Evolutionary conservation across 1,140 invertebrate genomes (phyloP).

Genomic region (Drosophila pseudoobscura): DNA sequence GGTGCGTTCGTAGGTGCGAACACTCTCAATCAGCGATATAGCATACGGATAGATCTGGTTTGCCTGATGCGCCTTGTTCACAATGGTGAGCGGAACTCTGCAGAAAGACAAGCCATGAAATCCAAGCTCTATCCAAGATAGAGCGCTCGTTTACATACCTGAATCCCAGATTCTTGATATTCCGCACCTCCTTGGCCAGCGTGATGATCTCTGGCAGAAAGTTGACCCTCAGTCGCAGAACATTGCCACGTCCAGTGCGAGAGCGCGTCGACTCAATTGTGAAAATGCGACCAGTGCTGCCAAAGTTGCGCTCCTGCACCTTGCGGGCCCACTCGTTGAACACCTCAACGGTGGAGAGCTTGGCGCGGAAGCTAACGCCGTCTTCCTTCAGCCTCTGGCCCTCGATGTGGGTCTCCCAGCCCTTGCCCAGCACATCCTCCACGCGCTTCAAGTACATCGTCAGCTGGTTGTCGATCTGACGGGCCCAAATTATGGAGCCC

Average conservation of each 20-base stretch:
- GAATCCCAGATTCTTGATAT: conserved; percentile 98
- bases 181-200: conserved; percentile 98
- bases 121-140: not conserved
- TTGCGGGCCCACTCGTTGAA: conserved; percentile 99
- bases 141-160: conserved; percentile 77
- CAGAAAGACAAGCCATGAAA: not conserved
- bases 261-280: conserved; percentile 94
- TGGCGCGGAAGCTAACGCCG: conserved; percentile 97
- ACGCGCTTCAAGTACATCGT: conserved; percentile 97
- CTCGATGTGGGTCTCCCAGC: conserved; percentile 99
- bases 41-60: conserved; percentile 99
- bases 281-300: conserved; percentile 97
- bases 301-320: conserved; percentile 96
- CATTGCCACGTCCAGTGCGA: conserved; percentile 92
- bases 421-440: conserved; percentile 98
- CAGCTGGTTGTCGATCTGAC: conserved; percentile 99
- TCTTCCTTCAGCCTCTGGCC: conserved; percentile 99
- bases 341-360: conserved; percentile 97
- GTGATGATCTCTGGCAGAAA: conserved; percentile 99
- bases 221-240: conserved; percentile 97
- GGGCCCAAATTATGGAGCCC: conserved; percentile 99
- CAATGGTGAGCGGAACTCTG: conserved; percentile 97
- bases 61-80: conserved; percentile 99
- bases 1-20: conserved; percentile 97
- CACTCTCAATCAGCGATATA: conserved; percentile 98